phyloP scores from a whole-genome alignment of 2,888 invertebrate genomes.

The Orthonevra nobilis region DNA sequence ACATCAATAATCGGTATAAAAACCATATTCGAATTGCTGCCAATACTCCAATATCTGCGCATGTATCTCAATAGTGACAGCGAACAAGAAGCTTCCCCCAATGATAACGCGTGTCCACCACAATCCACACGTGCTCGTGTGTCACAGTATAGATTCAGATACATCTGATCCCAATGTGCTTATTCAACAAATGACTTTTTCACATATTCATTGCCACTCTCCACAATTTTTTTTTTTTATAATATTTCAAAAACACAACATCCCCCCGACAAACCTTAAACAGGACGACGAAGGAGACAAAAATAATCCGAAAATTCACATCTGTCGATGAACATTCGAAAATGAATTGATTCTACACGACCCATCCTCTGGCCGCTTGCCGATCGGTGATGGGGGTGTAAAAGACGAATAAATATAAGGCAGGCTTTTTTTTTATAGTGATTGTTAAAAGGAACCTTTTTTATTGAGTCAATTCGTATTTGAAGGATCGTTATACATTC shows the following conservation, averaged over 20 bases:
- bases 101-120: conserved; percentile 1
- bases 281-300: neutral
- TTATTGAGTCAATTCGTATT: conserved; percentile 63
- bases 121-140: neutral
- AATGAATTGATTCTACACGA: conserved; percentile 62
- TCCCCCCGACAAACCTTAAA: neutral
- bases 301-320: conserved; percentile 53
- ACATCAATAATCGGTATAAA: conserved; percentile 43
- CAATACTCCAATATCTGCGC: conserved; percentile 5
- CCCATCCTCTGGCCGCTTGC: conserved; percentile 2
- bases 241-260: conserved; percentile 41
- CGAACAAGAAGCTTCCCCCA: conserved; percentile 16
- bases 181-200: conserved; percentile 59
- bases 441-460: conserved; percentile 54
- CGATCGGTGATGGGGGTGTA: neutral
- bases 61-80: conserved; percentile 9
- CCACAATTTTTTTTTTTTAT: conserved; percentile 41
- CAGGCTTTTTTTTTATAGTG: conserved; percentile 66
- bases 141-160: neutral
- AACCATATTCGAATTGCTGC: conserved; percentile 36
- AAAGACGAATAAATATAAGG: conserved; percentile 56
- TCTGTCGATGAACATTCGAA: conserved; percentile 47
- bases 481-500: conserved; percentile 39
- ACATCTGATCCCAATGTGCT: conserved; percentile 40
- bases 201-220: conserved; percentile 48